Evolutionary conservation across 1,140 invertebrate species (phyloP), one percentile per base, ranked within the genome.

Genomic region (Anastrepha ludens): DNA sequence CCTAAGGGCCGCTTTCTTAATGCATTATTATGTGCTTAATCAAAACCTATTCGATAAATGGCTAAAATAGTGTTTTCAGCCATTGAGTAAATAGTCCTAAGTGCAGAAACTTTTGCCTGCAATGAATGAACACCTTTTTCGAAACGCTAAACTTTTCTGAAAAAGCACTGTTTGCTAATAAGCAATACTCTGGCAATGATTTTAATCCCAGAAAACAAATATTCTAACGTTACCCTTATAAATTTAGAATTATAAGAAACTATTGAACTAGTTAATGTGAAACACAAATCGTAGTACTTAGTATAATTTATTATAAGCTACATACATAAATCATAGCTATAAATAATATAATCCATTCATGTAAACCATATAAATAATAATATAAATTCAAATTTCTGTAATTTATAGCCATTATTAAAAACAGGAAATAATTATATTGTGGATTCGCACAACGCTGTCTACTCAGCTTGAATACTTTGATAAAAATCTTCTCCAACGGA

Each of bases 301-400:
- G 47, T 55, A 55, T 81, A 55, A 29, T 81, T 81, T 81, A 81
- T 81, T 81, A 20, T 58, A 55, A 81, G 74, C 74, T 78, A 78
- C 70, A 67, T 67, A 67, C 64, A 78, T 78, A 78, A 8, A 74
- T 47, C 29, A 70, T 47, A 78, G 41, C 44, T 81, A 81, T 41
- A 50, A 20, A 11, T 81, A 55, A 55, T 55, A 81, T 55, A 62
- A 55, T 81, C 47, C 74, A 81, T 81, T 55, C 47, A 81, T 55
- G 20, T 55, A 55, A 55, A 81, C n/a, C 17, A 67, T 67, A 62
- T 13, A 62, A 62, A 62, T 62, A 55, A 55, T 55, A 41, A 44
- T 74, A 74, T 47, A 47, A 74, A 74, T 47, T 74, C 74, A 50
- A 81, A 29, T 58, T 20, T 50, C 17, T 41, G 55, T 81, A 81